phyloP scores from a whole-genome alignment of 2,113 vertebrate genomes.

The Sinosuthora webbiana region DNA sequence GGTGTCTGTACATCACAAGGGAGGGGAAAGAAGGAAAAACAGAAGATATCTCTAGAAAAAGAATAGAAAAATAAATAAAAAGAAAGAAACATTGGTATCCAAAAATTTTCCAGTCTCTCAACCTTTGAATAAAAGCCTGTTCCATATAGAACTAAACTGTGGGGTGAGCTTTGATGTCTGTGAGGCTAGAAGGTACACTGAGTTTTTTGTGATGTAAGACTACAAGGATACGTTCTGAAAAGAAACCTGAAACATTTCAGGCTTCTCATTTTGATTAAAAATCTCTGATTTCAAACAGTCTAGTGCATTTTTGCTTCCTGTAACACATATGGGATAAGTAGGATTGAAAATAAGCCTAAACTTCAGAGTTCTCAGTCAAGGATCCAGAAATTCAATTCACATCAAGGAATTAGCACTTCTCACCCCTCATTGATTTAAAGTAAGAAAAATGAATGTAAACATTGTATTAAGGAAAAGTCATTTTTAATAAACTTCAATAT shows the following conservation, averaged over 20 bases:
- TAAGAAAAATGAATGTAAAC: constrained; percentile 21
- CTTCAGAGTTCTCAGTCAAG: neutral
- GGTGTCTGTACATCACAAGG: neutral
- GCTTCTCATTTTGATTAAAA: neutral
- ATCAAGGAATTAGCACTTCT: neutral
- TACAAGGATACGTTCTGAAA: neutral
- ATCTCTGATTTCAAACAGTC: neutral
- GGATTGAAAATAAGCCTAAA: neutral
- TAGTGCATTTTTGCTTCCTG: neutral
- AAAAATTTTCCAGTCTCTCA: neutral
- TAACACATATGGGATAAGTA: neutral
- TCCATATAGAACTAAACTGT: neutral
- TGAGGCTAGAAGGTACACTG: neutral
- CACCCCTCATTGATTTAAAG: neutral
- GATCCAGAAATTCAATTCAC: neutral
- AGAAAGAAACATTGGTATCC: neutral
- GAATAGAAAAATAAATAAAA: neutral
- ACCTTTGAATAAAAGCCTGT: neutral
- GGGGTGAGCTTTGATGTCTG: neutral
- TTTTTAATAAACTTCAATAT: constrained; percentile 23
- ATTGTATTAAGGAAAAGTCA: constrained; percentile 23
- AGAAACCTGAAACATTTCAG: neutral
- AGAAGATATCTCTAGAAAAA: neutral
- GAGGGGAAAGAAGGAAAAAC: neutral
- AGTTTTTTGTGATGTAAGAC: neutral